Percentiles rank a stretch among this genome's conserved stretches.
These are phyloP conservation scores for Tiliacea citrago DNA, from an alignment of 2,888 invertebrate genomes.

Conservation along the genomic window DNA sequence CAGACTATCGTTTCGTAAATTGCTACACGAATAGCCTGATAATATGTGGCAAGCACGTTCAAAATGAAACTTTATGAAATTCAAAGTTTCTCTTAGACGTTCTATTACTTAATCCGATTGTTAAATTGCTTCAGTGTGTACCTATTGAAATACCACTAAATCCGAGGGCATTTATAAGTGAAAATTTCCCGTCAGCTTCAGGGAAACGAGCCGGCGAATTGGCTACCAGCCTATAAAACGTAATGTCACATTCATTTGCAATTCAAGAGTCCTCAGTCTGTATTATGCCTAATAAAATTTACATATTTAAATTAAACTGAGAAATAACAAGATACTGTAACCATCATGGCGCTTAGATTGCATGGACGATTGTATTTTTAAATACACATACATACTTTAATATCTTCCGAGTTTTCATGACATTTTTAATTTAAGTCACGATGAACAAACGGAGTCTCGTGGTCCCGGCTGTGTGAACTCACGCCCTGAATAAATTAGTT, in stretches of 20 bases:
- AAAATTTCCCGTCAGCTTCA: constrained; percentile 86
- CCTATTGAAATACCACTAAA: constrained; percentile 80
- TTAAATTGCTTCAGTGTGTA: constrained; percentile 70
- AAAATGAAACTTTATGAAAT: constrained; percentile 49
- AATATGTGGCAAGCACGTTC: constrained; percentile 34
- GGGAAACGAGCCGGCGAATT: constrained; percentile 88
- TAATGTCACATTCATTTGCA: constrained; percentile 90
- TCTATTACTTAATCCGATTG: constrained; percentile 67
- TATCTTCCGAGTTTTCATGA: constrained; percentile 41
- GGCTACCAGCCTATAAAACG: constrained; percentile 90
- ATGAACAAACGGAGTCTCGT: constrained; percentile 40
- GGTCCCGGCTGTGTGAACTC: constrained; percentile 51
- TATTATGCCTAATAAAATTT: constrained; percentile 91
- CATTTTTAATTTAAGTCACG: constrained; percentile 58
- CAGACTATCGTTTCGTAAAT: constrained; percentile 56
- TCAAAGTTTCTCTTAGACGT: constrained; percentile 14
- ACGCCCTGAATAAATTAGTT: constrained; percentile 61
- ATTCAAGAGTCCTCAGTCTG: constrained; percentile 89
- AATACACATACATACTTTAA: constrained; percentile 57
- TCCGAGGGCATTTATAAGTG: constrained; percentile 83
- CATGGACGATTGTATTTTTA: constrained; percentile 73
- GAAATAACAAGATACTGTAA: constrained; percentile 89
- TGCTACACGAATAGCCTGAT: too few species aligned
- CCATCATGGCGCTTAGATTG: constrained; percentile 83
- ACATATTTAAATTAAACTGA: constrained; percentile 91